phyloP scores from a whole-genome alignment of 2,888 invertebrate species.

The Drosophila planitibia region DNA sequence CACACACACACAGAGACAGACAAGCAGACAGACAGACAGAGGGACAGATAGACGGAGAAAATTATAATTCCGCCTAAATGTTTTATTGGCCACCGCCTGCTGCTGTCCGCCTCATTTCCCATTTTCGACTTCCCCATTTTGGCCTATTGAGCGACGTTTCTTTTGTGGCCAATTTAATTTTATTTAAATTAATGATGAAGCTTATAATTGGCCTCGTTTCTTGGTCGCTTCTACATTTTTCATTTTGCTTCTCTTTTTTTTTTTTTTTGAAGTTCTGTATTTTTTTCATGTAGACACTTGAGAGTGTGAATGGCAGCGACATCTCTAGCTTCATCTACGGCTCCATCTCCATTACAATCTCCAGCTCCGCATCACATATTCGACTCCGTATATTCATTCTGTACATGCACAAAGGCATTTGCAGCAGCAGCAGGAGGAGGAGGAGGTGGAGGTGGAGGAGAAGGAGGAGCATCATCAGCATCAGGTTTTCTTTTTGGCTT shows the following conservation, averaged over 20 bases:
- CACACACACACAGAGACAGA: neutral
- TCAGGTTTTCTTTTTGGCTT: slow-evolving; percentile 42
- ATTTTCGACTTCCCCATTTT: slow-evolving; percentile 3
- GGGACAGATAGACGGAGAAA: slow-evolving; percentile 27
- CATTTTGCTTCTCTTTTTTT: slow-evolving; percentile 17
- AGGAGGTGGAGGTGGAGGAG: neutral
- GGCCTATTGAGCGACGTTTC: slow-evolving; percentile 30
- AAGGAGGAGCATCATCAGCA: neutral
- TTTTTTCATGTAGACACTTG: slow-evolving; percentile 48
- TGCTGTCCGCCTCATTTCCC: slow-evolving; percentile 31
- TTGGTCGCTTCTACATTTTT: slow-evolving; percentile 38
- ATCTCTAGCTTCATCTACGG: slow-evolving; percentile 17
- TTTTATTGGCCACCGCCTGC: slow-evolving; percentile 75
- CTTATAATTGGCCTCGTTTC: slow-evolving; percentile 78
- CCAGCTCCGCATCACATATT: slow-evolving; percentile 30
- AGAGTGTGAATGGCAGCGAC: slow-evolving; percentile 47
- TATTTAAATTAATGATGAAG: slow-evolving; percentile 79
- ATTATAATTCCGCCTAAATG: slow-evolving; percentile 78
- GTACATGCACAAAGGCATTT: slow-evolving; percentile 39
- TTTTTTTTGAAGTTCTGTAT: slow-evolving; percentile 27
- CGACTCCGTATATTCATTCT: slow-evolving; percentile 20
- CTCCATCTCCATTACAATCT: slow-evolving; percentile 23
- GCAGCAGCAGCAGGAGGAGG: neutral
- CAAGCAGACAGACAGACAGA: neutral
- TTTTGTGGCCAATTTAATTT: slow-evolving; percentile 74